Conservation (phyloP, 2,113 vertebrate genomes). For the Rhegmatorhina hoffmannsi region DNA sequence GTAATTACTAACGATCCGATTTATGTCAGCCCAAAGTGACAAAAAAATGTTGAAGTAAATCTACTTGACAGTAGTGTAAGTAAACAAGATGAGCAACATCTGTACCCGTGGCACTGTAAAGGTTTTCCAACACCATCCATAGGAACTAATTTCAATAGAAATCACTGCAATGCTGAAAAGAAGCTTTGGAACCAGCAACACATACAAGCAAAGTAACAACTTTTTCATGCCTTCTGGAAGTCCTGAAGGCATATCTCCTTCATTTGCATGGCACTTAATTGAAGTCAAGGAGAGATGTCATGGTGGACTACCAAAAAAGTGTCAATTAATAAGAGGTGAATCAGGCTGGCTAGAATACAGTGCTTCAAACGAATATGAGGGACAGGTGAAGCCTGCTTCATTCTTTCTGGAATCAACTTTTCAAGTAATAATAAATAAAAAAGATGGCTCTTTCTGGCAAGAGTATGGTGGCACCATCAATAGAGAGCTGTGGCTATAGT, state of each 20-base stretch:
- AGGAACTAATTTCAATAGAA: background rate
- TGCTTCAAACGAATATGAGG: background rate
- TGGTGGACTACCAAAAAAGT: background rate
- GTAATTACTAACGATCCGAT: conserved; percentile 5
- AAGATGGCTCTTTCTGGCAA: background rate
- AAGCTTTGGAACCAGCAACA: background rate
- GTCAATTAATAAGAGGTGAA: background rate
- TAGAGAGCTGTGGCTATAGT: background rate
- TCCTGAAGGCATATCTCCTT: background rate
- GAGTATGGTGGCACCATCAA: background rate
- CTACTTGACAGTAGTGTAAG: background rate
- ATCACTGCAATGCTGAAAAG: background rate
- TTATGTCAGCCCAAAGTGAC: background rate
- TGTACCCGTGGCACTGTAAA: background rate
- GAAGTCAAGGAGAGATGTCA: background rate
- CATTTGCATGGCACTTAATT: background rate
- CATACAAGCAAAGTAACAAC: background rate
- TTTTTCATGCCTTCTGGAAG: background rate
- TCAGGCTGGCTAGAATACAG: background rate
- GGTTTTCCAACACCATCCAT: background rate
- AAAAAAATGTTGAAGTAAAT: background rate
- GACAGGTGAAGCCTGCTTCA: background rate
- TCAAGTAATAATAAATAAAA: background rate
- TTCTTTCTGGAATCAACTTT: background rate
- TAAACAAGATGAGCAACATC: background rate